phyloP scores from a whole-genome alignment of 2,113 vertebrate genomes.

The Barnardius zonarius region DNA sequence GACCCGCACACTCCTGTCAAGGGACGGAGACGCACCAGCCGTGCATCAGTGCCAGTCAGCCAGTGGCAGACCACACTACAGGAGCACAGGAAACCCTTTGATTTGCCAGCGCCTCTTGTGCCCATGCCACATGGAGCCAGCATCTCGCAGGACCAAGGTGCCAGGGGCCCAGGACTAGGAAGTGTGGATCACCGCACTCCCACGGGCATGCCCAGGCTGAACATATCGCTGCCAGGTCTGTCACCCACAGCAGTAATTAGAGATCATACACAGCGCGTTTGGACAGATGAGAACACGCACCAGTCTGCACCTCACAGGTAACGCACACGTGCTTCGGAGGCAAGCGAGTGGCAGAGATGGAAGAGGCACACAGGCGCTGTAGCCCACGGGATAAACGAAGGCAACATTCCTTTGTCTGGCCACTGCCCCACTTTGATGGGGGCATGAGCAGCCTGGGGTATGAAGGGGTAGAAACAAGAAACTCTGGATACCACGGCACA shows the following conservation, averaged over 20 bases:
- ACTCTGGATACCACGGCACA: fast-evolving
- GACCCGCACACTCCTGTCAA: fast-evolving
- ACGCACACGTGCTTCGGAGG: background rate
- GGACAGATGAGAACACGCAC: background rate
- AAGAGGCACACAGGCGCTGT: fast-evolving
- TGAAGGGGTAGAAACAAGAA: background rate
- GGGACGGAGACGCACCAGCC: background rate
- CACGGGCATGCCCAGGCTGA: fast-evolving
- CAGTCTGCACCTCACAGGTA: background rate
- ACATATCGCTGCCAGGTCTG: background rate
- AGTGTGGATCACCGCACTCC: fast-evolving
- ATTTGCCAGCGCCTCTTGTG: fast-evolving
- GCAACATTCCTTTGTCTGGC: background rate
- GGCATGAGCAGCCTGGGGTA: background rate
- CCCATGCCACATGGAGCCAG: fast-evolving
- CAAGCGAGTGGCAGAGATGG: fast-evolving
- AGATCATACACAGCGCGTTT: fast-evolving
- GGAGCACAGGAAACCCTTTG: fast-evolving
- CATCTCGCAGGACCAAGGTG: fast-evolving
- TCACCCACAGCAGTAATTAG: fast-evolving
- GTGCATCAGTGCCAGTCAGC: fast-evolving
- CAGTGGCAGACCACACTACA: fast-evolving
- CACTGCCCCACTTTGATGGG: fast-evolving
- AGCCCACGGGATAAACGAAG: fast-evolving
- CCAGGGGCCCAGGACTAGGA: background rate